Conservation (phyloP, 2,797 vertebrate species). For the Acanthornis magna region DNA sequence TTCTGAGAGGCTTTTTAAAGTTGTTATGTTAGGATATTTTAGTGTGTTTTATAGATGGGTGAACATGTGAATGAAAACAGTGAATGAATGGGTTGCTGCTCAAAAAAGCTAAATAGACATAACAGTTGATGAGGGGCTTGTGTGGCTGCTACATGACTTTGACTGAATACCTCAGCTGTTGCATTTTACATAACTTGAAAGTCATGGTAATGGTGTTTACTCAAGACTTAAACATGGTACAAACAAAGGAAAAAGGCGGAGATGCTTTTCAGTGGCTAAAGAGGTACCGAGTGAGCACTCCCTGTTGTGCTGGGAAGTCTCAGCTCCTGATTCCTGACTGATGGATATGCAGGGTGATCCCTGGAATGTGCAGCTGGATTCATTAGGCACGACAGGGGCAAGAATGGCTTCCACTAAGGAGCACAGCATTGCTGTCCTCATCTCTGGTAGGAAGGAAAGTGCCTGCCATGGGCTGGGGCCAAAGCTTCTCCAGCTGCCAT, state of each 20-base stretch:
- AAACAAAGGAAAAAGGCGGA: neutral
- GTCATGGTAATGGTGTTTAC: neutral
- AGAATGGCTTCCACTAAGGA: neutral
- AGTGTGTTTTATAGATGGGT: neutral
- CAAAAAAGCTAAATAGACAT: neutral
- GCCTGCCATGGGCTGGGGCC: fast-evolving
- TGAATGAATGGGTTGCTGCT: neutral
- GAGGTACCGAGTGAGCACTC: neutral
- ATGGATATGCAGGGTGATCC: neutral
- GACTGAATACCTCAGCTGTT: neutral
- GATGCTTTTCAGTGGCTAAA: neutral
- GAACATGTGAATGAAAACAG: neutral
- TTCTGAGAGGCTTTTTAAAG: neutral
- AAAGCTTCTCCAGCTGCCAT: neutral
- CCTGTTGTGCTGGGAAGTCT: neutral
- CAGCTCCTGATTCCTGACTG: neutral
- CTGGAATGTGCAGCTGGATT: neutral
- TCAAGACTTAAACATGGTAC: neutral
- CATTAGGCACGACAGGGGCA: neutral
- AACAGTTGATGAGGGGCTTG: neutral
- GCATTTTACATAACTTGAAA: neutral
- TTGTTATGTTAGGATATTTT: neutral
- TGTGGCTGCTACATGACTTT: neutral
- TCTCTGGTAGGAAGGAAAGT: neutral
- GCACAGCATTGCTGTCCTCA: neutral